Percentiles rank a stretch among this genome's conserved stretches.
Evolutionary conservation across 1,140 invertebrate species (phyloP).

Genomic region (Melipona quadrifasciata): DNA sequence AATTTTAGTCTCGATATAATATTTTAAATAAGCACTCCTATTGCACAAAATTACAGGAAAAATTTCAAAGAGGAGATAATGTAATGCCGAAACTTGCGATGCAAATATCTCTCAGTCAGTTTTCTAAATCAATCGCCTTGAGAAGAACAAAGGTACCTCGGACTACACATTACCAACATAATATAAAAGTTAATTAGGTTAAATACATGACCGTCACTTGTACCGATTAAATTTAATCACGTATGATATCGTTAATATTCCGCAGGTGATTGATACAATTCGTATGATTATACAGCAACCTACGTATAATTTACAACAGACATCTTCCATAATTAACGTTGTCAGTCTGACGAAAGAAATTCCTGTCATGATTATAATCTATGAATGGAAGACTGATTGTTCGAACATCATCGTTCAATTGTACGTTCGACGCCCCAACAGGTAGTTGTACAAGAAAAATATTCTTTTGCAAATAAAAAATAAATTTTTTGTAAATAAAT

Average conservation of each 20-base stretch:
- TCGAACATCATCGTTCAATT: background rate
- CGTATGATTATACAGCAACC: conserved; percentile 37
- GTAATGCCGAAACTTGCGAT: background rate
- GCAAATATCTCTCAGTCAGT: background rate
- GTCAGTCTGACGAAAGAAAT: conserved; percentile 10
- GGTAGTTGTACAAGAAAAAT: background rate
- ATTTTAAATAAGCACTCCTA: background rate
- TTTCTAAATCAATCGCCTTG: background rate
- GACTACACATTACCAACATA: conserved; percentile 17
- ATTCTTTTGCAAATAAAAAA: too few species aligned
- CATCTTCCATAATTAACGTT: conserved; percentile 33
- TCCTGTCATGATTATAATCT: background rate
- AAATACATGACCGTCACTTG: conserved; percentile 50
- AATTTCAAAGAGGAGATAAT: background rate
- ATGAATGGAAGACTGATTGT: background rate
- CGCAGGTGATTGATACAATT: conserved; percentile 64
- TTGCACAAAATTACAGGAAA: background rate
- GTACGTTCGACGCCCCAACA: background rate
- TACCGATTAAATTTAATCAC: conserved; percentile 59
- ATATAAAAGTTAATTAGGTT: conserved; percentile 62
- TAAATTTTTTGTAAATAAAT: conserved; percentile 24
- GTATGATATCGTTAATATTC: conserved; percentile 57
- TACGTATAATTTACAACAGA: conserved; percentile 33
- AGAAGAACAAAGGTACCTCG: conserved; percentile 8
- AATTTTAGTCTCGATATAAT: background rate